Evolutionary conservation across 2,797 vertebrate species (phyloP).

Genomic region (Prionace glauca): DNA sequence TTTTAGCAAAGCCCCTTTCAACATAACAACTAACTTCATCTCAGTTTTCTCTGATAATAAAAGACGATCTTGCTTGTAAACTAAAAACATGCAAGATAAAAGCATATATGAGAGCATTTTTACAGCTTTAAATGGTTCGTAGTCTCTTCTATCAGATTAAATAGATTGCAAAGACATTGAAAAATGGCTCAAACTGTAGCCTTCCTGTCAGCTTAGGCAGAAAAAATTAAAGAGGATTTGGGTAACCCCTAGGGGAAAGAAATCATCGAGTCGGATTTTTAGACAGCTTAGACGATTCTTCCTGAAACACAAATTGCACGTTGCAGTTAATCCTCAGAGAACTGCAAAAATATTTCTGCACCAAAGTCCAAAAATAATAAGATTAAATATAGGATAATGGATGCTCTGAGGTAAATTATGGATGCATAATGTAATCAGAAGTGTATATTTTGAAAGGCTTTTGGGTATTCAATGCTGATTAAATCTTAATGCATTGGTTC

Average conservation of each 20-base stretch:
- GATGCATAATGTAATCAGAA: neutral
- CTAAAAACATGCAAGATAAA: neutral
- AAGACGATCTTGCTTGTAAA: neutral
- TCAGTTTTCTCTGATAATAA: neutral
- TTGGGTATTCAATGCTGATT: neutral
- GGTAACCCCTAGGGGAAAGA: neutral
- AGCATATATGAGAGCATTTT: neutral
- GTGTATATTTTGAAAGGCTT: conserved; percentile 22
- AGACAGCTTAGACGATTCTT: neutral
- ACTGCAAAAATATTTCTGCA: neutral
- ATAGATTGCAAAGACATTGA: neutral
- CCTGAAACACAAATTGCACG: neutral
- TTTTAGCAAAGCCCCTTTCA: neutral
- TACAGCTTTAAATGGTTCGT: conserved; percentile 5
- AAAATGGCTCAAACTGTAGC: neutral
- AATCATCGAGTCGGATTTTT: neutral
- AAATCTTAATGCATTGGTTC: neutral
- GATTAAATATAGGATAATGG: conserved; percentile 2
- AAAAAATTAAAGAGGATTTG: conserved; percentile 32
- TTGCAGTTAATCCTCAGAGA: neutral
- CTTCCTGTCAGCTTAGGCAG: neutral
- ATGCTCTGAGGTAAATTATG: neutral
- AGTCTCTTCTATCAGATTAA: neutral
- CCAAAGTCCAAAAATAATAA: conserved; percentile 6
- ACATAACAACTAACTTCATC: neutral